Evolutionary conservation across 2,797 vertebrate genomes (phyloP).

Genomic region (Anas bahamensis): DNA sequence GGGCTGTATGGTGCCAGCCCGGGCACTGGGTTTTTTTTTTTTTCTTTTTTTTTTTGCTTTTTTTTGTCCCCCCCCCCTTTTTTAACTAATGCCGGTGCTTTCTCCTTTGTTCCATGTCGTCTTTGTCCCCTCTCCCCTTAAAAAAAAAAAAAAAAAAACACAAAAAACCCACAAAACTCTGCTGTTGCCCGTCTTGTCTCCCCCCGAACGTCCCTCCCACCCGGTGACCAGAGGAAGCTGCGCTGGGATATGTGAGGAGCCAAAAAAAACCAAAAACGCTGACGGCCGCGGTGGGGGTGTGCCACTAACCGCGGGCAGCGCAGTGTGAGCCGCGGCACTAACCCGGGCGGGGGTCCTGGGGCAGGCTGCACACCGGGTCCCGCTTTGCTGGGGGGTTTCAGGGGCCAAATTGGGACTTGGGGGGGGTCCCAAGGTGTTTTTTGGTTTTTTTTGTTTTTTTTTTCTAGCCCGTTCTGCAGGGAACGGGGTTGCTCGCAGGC

Average conservation of each 20-base stretch:
- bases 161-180: not conserved
- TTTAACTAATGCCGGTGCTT: slow-evolving; percentile 62
- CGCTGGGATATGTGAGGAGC: slow-evolving; percentile 99
- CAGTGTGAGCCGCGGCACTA: not conserved
- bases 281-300: slow-evolving; percentile 38
- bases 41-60: too few relatives aligned
- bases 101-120: slow-evolving; percentile 76
- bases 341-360: not conserved
- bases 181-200: slow-evolving; percentile 77
- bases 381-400: not conserved
- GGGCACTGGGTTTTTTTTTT: not conserved
- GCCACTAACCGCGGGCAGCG: slow-evolving; percentile 23
- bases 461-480: too few relatives aligned
- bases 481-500: not conserved
- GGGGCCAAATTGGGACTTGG: not conserved
- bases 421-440: not conserved
- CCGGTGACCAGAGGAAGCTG: slow-evolving; percentile 94
- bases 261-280: not conserved
- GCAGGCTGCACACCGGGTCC: not conserved
- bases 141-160: not conserved
- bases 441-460: not conserved
- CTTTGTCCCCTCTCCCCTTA: slow-evolving; percentile 53
- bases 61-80: not conserved
- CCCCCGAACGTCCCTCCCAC: slow-evolving; percentile 65
- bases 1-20: not conserved